Conservation (phyloP, 2,888 invertebrate species). For the Bombylius discolor region DNA sequence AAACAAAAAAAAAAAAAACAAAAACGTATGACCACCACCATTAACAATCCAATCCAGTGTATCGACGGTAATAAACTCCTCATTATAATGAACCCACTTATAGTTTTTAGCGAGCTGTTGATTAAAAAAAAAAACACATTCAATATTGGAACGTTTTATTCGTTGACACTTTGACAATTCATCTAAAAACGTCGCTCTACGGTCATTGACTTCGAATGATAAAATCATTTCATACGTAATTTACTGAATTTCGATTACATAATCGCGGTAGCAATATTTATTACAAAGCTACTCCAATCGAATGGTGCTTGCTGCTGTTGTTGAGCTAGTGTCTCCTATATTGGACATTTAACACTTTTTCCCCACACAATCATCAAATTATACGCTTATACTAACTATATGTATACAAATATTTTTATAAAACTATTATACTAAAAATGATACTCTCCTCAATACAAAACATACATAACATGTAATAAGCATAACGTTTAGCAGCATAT, state of each 20-base stretch:
- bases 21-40: not conserved
- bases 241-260: conserved; percentile 8
- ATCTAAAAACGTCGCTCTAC: not conserved
- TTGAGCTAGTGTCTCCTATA: not conserved
- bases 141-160: not conserved
- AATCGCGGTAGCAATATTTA: not conserved
- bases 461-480: no score
- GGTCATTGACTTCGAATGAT: not conserved
- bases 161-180: not conserved
- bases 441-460: no score
- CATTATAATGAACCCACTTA: not conserved
- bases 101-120: not conserved
- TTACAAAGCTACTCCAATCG: conserved; percentile 1
- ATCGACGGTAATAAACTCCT: not conserved
- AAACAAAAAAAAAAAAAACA: no score
- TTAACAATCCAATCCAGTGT: not conserved
- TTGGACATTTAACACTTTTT: not conserved
- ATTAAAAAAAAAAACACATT: not conserved
- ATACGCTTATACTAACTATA: no score
- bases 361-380: not conserved
- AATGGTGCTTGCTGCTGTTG: not conserved
- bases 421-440: no score
- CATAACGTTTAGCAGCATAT: no score
- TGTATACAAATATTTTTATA: no score
- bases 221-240: conserved; percentile 9